Conservation (phyloP, 2,888 invertebrate genomes). For the Drosophila cognata region DNA sequence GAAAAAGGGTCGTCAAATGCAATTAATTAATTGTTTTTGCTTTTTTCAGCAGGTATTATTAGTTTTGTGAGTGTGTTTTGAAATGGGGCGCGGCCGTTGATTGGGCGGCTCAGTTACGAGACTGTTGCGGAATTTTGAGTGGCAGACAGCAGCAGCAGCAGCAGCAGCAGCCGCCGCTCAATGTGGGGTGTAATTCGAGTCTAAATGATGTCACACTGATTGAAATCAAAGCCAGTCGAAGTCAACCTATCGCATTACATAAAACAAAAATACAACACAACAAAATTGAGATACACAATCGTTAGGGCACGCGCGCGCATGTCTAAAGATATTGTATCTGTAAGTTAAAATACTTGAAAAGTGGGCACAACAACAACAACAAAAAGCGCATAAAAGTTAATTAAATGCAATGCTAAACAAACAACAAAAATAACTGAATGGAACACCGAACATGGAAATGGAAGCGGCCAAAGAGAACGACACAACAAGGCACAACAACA, state of each 20-base stretch:
- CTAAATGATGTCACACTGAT: slow-evolving; percentile 63
- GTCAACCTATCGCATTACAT: slow-evolving; percentile 57
- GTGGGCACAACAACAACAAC: slow-evolving; percentile 34
- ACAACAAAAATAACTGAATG: slow-evolving; percentile 42
- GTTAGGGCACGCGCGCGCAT: slow-evolving; percentile 42
- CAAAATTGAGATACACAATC: slow-evolving; percentile 15
- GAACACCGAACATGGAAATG: slow-evolving; percentile 45
- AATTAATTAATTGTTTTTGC: slow-evolving; percentile 23
- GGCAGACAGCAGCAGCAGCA: slow-evolving; percentile 1
- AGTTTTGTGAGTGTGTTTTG: not conserved
- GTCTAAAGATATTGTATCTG: slow-evolving; percentile 63
- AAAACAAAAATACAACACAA: slow-evolving; percentile 1
- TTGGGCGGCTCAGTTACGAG: slow-evolving; percentile 6
- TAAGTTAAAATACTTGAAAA: slow-evolving; percentile 54
- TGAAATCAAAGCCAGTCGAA: slow-evolving; percentile 49
- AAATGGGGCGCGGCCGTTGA: slow-evolving; percentile 11
- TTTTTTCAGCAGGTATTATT: not conserved
- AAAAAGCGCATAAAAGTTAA: slow-evolving; percentile 80
- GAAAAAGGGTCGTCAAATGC: slow-evolving; percentile 30
- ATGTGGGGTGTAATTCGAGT: slow-evolving; percentile 38
- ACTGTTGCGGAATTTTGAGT: slow-evolving; percentile 29
- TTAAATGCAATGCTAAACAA: slow-evolving; percentile 78
- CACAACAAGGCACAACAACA: slow-evolving; percentile 46
- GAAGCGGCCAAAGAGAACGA: slow-evolving; percentile 51
- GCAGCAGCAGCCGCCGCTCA: not conserved